phyloP scores from a whole-genome alignment of 2,888 invertebrate species.

The Cryptophagus acutangulus region DNA sequence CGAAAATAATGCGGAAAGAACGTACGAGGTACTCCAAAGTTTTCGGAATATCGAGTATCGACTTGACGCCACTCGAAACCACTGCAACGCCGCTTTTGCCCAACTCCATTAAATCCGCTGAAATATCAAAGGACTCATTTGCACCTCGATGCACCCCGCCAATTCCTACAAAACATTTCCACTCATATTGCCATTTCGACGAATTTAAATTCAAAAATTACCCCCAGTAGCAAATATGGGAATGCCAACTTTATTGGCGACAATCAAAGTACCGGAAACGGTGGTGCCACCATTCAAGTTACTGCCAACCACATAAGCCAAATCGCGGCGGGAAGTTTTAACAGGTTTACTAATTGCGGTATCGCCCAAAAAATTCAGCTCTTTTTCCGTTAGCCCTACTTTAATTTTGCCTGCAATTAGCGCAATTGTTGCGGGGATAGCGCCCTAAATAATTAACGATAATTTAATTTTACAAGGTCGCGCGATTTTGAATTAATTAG shows the following conservation, averaged over 20 bases:
- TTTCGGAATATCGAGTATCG: constrained; percentile 90
- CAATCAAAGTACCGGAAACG: constrained; percentile 88
- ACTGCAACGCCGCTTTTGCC: constrained; percentile 83
- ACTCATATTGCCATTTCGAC: not conserved
- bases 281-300: constrained; percentile 86
- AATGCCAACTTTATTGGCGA: constrained; percentile 77
- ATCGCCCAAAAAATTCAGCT: constrained; percentile 63
- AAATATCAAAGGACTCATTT: constrained; percentile 83
- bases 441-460: constrained; percentile 55
- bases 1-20: constrained; percentile 10
- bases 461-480: not conserved
- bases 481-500: not conserved
- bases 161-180: constrained; percentile 49
- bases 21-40: constrained; percentile 89
- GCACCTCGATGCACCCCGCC: constrained; percentile 94
- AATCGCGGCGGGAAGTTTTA: constrained; percentile 85
- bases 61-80: constrained; percentile 94
- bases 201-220: constrained; percentile 20
- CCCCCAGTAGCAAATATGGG: constrained; percentile 93
- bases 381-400: constrained; percentile 65
- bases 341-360: constrained; percentile 49
- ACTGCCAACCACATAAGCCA: constrained; percentile 69
- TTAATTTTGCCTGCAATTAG: constrained; percentile 77
- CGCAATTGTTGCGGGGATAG: constrained; percentile 88
- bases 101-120: constrained; percentile 89